These are phyloP conservation scores for Polypedilum vanderplanki DNA, from an alignment of 1,140 invertebrate genomes.

Conservation along the genomic window DNA sequence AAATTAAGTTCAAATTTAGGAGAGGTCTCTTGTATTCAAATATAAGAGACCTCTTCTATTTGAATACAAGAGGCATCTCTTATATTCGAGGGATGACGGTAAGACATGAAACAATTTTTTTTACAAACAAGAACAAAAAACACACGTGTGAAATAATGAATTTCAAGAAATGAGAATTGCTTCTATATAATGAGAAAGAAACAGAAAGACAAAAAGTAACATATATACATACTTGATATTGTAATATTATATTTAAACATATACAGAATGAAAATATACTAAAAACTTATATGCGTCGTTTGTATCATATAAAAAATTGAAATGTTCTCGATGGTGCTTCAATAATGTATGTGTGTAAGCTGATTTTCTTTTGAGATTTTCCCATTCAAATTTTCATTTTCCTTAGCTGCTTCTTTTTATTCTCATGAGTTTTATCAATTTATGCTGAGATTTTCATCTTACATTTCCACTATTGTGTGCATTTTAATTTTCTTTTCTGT, in stretches of 20 bases:
- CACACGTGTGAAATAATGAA: neutral
- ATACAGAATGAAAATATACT: neutral
- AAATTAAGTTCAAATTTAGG: too few species aligned
- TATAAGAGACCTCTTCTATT: too few species aligned
- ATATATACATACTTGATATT: neutral
- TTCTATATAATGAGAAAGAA: too few species aligned
- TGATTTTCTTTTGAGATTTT: neutral
- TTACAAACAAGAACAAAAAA: too few species aligned
- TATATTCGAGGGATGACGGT: too few species aligned
- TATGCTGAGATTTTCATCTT: neutral
- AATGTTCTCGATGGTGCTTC: slow-evolving; percentile 22
- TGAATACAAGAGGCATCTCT: too few species aligned
- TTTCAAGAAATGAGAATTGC: neutral
- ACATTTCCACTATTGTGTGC: too few species aligned
- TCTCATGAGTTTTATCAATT: neutral
- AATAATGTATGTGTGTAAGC: slow-evolving; percentile 7
- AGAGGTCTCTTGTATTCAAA: too few species aligned
- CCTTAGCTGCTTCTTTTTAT: neutral
- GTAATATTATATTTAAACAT: neutral
- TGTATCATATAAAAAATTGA: neutral
- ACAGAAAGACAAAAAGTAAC: neutral
- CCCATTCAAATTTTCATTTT: neutral
- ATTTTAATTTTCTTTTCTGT: too few species aligned
- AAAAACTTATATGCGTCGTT: neutral
- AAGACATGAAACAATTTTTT: too few species aligned